Percentiles rank a stretch among this genome's conserved stretches.
Evolutionary conservation across 2,888 invertebrate genomes (phyloP).

Genomic region (Philaethria dido): DNA sequence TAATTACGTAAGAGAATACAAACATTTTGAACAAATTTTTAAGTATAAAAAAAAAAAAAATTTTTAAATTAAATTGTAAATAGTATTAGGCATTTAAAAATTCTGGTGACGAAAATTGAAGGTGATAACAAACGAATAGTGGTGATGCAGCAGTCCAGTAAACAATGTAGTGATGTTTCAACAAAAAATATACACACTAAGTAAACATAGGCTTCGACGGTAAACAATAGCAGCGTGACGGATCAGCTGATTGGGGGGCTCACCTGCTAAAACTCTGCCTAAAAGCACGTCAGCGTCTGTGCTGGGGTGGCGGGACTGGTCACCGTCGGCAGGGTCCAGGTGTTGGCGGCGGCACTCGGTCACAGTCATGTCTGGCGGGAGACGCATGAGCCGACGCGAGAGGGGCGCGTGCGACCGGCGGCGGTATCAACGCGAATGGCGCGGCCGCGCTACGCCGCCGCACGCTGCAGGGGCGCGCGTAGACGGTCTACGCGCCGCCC

Average conservation of each 20-base stretch:
- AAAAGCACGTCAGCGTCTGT: slow-evolving; percentile 73
- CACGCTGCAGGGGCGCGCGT: slow-evolving; percentile 69
- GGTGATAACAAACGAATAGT: neutral
- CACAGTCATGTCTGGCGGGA: slow-evolving; percentile 74
- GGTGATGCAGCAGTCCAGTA: neutral
- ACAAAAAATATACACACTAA: slow-evolving; percentile 11
- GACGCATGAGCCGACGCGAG: slow-evolving; percentile 73
- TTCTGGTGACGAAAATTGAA: slow-evolving; percentile 11
- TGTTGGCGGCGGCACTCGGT: slow-evolving; percentile 68
- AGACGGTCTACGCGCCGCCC: slow-evolving; percentile 61
- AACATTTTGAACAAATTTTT: neutral
- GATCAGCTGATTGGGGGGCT: slow-evolving; percentile 62
- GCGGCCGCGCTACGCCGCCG: slow-evolving; percentile 71
- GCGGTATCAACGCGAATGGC: slow-evolving; percentile 80
- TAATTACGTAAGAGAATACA: slow-evolving; percentile 6
- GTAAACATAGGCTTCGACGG: slow-evolving; percentile 28
- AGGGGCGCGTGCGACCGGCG: slow-evolving; percentile 78
- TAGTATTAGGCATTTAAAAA: neutral
- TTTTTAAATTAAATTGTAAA: neutral
- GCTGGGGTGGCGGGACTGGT: slow-evolving; percentile 52
- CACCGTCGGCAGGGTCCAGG: slow-evolving; percentile 55
- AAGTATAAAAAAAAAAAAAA: neutral
- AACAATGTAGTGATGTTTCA: slow-evolving; percentile 20
- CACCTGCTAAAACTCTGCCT: slow-evolving; percentile 79
- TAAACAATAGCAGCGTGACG: slow-evolving; percentile 33